Base-by-base conservation (phyloP, 2,113 vertebrate genomes). In the Danionella cerebrum region DNA sequence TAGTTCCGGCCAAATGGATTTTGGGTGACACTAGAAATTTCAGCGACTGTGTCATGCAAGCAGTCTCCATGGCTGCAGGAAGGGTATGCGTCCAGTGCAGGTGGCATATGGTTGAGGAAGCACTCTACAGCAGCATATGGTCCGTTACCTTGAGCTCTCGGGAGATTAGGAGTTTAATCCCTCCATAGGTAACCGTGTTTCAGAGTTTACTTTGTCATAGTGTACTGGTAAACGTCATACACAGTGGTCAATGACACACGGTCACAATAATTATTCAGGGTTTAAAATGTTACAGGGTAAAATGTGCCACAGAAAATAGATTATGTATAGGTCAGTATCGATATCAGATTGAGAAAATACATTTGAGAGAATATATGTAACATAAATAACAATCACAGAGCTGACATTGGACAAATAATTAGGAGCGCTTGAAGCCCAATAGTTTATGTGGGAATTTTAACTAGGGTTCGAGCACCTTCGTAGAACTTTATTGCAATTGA, bases 41-140 rank as follows among this genome's bases (percentile, higher is more conserved):
- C 3, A 63, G 57, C 6, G 57, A 67, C 1, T 45, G 11, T 16
- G 19, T 42, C 50, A 44, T 50, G 42, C 33, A 63, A 35, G 48
- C 25, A 9, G 64, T 71, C 41, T 71, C 63, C 68, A 67, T 70
- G n/a, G 22, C 39, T 63, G 36, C 38, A 16, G 7, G 13, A 11
- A 35, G 48, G 14, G 19, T 57, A 51, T 52, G 44, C 71, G 47
- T 67, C 58, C 57, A 38, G 29, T 31, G 19, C 57, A 64, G 52
- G 19, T 67, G 64, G 45, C 76, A 73, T 67, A 70, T 67, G 63
- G 60, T 48, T 27, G 18, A 27, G 24, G 14, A 60, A 42, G 39
- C 19, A 13, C 24, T 60, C 52, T 70, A 66, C 45, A 8, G n/a
- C 45, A 74, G 69, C 74, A 76, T 74, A 79, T 74, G 74, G 65